Evolutionary conservation across 2,113 vertebrate genomes (phyloP).

Genomic region (Labrus mixtus): DNA sequence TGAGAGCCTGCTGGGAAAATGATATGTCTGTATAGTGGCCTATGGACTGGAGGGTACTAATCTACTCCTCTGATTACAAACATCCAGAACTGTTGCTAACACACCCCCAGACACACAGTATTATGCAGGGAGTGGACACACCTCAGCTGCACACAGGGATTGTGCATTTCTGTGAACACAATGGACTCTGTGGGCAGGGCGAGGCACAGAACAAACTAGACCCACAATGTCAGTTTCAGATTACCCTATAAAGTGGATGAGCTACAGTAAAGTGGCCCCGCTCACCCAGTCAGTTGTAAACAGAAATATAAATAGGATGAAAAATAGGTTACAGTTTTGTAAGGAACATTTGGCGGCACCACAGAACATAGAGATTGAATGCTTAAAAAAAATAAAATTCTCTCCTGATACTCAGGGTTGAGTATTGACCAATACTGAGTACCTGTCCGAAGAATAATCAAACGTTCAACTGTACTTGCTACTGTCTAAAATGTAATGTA

Average conservation of each 20-base stretch:
- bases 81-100: constrained; percentile 63
- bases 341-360: constrained; percentile 43
- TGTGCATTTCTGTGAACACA: constrained; percentile 71
- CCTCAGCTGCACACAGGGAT: constrained; percentile 69
- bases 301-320: constrained; percentile 34
- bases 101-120: constrained; percentile 62
- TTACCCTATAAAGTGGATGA: constrained; percentile 47
- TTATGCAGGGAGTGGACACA: constrained; percentile 67
- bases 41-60: constrained; percentile 78
- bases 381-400: too few relatives aligned
- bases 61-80: constrained; percentile 81
- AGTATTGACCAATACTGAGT: too few relatives aligned
- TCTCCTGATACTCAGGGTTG: too few relatives aligned
- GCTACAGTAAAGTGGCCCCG: constrained; percentile 19
- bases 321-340: constrained; percentile 34
- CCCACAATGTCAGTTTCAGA: constrained; percentile 58
- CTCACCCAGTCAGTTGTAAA: constrained; percentile 31
- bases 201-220: constrained; percentile 59
- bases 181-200: constrained; percentile 61
- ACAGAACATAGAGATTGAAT: constrained; percentile 38
- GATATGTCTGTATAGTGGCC: constrained; percentile 76
- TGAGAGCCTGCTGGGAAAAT: constrained; percentile 83
- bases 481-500: not conserved
- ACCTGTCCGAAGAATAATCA: constrained; percentile 12
- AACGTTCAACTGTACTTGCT: not conserved